Percentiles rank a stretch among this genome's conserved stretches.
Conservation (phyloP, 2,113 vertebrate genomes). For the Dicerorhinus sumatrensis region DNA sequence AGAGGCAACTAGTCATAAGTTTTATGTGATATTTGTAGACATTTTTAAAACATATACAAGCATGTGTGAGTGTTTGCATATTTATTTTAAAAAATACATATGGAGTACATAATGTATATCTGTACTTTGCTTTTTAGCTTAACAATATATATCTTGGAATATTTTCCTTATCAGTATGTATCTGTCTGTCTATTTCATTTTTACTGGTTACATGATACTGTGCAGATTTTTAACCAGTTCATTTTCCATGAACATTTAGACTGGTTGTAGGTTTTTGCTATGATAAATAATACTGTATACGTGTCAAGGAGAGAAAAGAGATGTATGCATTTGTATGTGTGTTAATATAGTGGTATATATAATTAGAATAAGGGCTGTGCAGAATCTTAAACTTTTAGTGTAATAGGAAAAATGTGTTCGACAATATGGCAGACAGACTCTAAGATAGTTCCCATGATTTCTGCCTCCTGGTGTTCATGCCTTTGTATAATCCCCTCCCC, state of each 20-base stretch:
- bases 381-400: not conserved
- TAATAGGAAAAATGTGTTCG: not conserved
- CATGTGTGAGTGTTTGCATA: not conserved
- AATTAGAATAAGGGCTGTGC: not conserved
- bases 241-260: conserved; percentile 10
- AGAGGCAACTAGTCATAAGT: not conserved
- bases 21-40: conserved; percentile 40
- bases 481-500: not conserved
- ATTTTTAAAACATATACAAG: conserved; percentile 1
- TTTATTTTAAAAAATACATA: not conserved
- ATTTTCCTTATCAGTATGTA: not conserved
- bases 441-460: not conserved
- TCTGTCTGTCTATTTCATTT: not conserved
- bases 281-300: not conserved
- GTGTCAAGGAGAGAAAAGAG: not conserved
- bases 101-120: not conserved
- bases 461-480: not conserved
- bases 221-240: not conserved
- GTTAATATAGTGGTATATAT: not conserved
- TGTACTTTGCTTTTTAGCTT: not conserved
- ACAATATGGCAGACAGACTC: not conserved
- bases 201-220: not conserved
- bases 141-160: not conserved
- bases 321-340: not conserved
- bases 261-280: not conserved